These are phyloP conservation scores for Gymnarchus niloticus DNA, from an alignment of 2,113 vertebrate genomes.

Conservation along the genomic window DNA sequence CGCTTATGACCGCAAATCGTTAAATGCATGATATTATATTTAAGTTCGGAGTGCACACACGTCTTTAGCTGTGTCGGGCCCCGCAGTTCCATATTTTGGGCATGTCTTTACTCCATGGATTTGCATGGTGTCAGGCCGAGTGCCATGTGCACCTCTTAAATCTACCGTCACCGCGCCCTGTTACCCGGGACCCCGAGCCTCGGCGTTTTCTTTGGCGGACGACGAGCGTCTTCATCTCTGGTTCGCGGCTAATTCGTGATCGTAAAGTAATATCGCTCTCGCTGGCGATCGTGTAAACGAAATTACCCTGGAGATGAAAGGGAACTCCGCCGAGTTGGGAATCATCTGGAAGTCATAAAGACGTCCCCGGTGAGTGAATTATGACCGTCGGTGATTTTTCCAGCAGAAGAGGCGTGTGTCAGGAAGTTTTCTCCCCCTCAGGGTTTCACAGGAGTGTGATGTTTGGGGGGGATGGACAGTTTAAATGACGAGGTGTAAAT, in stretches of 20 bases:
- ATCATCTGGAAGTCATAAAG: not conserved
- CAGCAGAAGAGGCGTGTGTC: not conserved
- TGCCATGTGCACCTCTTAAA: too few species aligned
- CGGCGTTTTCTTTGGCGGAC: too few species aligned
- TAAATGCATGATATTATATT: too few species aligned
- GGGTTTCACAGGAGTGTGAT: not conserved
- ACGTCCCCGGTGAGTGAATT: not conserved
- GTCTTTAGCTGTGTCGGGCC: not conserved
- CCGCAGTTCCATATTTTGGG: not conserved
- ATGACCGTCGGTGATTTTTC: too few species aligned
- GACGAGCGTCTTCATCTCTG: too few species aligned
- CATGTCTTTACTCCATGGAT: not conserved
- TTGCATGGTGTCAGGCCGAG: not conserved
- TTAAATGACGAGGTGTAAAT: not conserved
- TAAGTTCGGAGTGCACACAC: too few species aligned
- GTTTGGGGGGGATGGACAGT: not conserved
- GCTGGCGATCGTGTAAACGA: not conserved
- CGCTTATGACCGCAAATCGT: too few species aligned
- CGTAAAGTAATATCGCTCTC: not conserved
- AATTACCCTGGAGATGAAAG: not conserved
- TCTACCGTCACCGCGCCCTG: not conserved
- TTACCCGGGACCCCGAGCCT: too few species aligned
- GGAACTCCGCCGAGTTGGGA: too few species aligned
- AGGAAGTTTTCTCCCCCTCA: not conserved
- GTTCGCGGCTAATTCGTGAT: not conserved